Evolutionary conservation across 2,888 invertebrate genomes (phyloP), one percentile per base, ranked within the genome.

Genomic region (Athalia rosae): DNA sequence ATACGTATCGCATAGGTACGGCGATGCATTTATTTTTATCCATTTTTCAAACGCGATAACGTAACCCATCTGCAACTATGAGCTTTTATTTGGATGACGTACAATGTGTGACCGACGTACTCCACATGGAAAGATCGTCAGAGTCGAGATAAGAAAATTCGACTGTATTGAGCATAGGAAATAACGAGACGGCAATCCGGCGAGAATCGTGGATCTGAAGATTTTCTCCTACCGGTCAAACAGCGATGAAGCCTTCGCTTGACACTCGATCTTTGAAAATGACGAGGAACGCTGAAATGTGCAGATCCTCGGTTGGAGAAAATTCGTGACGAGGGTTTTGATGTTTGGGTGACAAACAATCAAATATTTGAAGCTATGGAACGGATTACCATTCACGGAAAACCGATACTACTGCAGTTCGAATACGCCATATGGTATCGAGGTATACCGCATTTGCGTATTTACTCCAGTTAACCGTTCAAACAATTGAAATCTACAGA

Each of bases 401-500:
- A 71, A 71, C 71, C 5, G 13, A 56, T 58, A 56, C 13, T 56
- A 58, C 28, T 41, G 53, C 71, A 43, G 58, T 71, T 71, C 58
- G 43, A 71, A 71, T 71, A 58, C 28, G 13, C 45, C 58, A 47
- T 76, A 47, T 28, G 28, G 43, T 41, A 48, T 47, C 53, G n/a
- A 11, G 64, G 64, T 64, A 76, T 53, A 64, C 66, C 63, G 11
- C 66, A 66, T 76, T 63, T 64, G 47, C 64, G 56, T 66, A 64
- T 66, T 64, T 66, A 66, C 64, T 45, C 45, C 66, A 76, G 76
- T 64, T 76, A 76, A 58, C 71, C 58, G 45, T 58, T 43, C 45
- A 71, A 71, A 71, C 71, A 71, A 71, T 71, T 58, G 8, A 56
- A 56, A 71, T 71, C 45, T 56, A 58, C 58, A 7, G 13, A 71